Evolutionary conservation across 2,113 vertebrate species (phyloP).

Genomic region (Gracilinanus agilis): DNA sequence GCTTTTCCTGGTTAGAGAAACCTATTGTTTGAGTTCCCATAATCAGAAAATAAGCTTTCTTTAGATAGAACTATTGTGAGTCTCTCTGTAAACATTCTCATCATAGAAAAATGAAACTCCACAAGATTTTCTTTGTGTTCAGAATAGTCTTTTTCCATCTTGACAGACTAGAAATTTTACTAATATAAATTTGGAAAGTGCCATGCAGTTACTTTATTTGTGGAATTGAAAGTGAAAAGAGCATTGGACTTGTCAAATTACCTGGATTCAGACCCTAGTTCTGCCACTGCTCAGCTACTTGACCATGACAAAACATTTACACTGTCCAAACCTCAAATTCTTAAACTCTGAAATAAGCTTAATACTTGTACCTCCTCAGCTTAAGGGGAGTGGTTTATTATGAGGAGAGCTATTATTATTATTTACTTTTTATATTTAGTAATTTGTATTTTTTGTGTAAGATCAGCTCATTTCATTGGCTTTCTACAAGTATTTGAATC

Average conservation of each 20-base stretch:
- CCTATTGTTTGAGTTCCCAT: neutral
- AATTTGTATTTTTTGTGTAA: neutral
- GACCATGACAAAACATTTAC: neutral
- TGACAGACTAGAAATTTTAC: neutral
- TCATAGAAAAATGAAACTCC: neutral
- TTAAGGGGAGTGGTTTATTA: neutral
- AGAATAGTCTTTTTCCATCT: slow-evolving; percentile 35
- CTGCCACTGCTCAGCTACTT: neutral
- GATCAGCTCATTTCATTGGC: neutral
- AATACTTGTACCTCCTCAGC: neutral
- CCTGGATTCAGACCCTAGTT: neutral
- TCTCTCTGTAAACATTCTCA: neutral
- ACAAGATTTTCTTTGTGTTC: neutral
- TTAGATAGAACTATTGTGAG: neutral
- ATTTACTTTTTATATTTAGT: neutral
- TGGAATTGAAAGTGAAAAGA: neutral
- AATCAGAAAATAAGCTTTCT: slow-evolving; percentile 19
- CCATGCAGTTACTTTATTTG: neutral
- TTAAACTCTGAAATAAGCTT: neutral
- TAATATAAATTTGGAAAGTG: neutral
- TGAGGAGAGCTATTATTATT: neutral
- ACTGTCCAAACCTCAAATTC: neutral
- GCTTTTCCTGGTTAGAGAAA: neutral
- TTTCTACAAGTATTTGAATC: neutral
- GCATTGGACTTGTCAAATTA: neutral